A percentile compares a stretch with the other conserved stretches of the same genome.
Conservation (phyloP, 2,888 invertebrate species). For the Acheta domesticus region DNA sequence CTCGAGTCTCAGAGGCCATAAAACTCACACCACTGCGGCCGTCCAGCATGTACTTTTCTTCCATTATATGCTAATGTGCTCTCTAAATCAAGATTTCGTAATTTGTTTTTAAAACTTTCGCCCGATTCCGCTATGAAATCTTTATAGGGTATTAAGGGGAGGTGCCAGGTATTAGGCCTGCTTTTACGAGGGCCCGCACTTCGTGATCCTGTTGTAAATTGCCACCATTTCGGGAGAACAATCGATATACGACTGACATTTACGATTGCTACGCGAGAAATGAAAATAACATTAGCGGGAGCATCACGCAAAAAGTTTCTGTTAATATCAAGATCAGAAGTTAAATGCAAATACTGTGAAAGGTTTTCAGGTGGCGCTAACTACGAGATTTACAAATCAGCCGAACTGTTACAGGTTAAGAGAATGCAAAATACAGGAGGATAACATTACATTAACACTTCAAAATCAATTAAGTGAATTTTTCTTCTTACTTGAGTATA, state of each 20-base stretch:
- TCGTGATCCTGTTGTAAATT: not conserved
- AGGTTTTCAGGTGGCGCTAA: too few species aligned
- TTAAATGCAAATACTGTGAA: too few species aligned
- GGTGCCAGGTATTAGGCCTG: not conserved
- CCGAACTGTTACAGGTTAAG: too few species aligned
- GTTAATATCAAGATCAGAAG: too few species aligned
- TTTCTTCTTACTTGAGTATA: too few species aligned
- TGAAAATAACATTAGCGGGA: not conserved
- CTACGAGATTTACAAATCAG: too few species aligned
- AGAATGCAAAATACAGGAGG: too few species aligned
- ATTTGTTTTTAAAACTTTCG: not conserved
- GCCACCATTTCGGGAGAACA: not conserved
- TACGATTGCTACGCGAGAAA: conserved; percentile 9
- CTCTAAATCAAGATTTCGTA: not conserved
- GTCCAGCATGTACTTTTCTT: not conserved
- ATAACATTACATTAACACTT: too few species aligned
- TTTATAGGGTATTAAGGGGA: conserved; percentile 1
- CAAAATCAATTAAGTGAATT: too few species aligned
- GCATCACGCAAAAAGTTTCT: too few species aligned
- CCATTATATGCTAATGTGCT: not conserved
- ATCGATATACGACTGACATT: conserved; percentile 1
- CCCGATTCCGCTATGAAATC: not conserved
- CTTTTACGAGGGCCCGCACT: not conserved
- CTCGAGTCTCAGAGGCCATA: not conserved
- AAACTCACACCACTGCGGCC: not conserved